Conservation (phyloP, 2,113 vertebrate species). For the Protobothrops mucrosquamatus region DNA sequence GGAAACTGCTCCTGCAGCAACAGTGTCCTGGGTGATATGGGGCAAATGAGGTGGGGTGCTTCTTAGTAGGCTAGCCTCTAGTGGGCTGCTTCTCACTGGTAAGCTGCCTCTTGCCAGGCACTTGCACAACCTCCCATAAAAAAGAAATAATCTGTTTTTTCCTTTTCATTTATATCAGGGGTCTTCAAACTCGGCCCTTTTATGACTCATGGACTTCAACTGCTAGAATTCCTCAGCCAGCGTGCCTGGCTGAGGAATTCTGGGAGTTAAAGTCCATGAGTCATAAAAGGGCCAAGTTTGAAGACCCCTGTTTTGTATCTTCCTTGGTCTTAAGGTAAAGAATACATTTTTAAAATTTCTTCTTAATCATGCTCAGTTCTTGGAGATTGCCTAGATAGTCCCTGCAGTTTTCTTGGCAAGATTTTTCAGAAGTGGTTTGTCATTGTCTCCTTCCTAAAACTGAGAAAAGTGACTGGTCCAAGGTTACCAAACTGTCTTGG, state of each 20-base stretch:
- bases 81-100: not conserved
- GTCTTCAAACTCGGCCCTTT: no score
- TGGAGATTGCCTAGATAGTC: not conserved
- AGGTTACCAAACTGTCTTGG: not conserved
- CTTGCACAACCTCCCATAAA: not conserved
- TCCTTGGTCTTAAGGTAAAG: not conserved
- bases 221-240: no score
- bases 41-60: not conserved
- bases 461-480: not conserved
- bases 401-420: not conserved
- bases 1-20: not conserved
- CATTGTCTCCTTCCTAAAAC: not conserved
- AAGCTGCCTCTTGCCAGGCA: not conserved
- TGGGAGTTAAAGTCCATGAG: no score
- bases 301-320: not conserved
- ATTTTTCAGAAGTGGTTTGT: not conserved
- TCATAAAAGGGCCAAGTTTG: no score
- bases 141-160: not conserved
- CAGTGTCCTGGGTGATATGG: not conserved
- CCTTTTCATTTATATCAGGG: not conserved
- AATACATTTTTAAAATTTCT: not conserved
- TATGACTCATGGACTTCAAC: no score
- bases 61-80: not conserved
- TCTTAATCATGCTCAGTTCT: not conserved
- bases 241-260: no score